These are phyloP conservation scores for Mormyrus lacerda DNA, from an alignment of 2,113 vertebrate species.

Conservation along the genomic window DNA sequence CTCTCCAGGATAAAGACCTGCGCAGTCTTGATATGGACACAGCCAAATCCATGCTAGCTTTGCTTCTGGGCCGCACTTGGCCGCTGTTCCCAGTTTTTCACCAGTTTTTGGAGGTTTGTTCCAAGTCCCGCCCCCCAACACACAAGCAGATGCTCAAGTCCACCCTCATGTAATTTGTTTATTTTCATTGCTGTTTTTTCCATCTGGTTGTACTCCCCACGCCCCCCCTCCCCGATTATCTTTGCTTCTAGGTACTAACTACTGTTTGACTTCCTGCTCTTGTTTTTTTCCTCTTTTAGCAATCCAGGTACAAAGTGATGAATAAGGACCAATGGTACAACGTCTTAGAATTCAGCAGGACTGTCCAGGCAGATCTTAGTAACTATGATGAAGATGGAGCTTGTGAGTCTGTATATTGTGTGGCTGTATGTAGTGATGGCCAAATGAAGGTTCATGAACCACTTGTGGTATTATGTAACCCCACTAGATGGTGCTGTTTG, in stretches of 20 bases:
- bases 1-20: conserved; percentile 82
- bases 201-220: neutral
- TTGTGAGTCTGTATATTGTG: conserved; percentile 68
- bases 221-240: neutral
- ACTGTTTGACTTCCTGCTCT: neutral
- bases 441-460: neutral
- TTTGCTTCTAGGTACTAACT: neutral
- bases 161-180: neutral
- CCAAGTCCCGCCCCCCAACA: neutral
- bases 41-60: conserved; percentile 87
- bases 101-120: conserved; percentile 85
- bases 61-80: conserved; percentile 87
- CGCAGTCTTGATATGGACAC: conserved; percentile 94
- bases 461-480: neutral
- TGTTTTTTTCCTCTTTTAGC: conserved; percentile 53
- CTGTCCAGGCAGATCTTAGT: conserved; percentile 90
- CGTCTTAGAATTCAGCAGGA: conserved; percentile 93
- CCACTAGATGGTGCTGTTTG: neutral
- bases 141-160: neutral
- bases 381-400: conserved; percentile 98
- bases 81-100: conserved; percentile 87
- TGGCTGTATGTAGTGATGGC: neutral
- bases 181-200: neutral
- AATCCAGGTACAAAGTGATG: conserved; percentile 93
- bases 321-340: conserved; percentile 99